Evolutionary conservation across 2,113 vertebrate species (phyloP).

Genomic region (Eudyptes chrysolophus): DNA sequence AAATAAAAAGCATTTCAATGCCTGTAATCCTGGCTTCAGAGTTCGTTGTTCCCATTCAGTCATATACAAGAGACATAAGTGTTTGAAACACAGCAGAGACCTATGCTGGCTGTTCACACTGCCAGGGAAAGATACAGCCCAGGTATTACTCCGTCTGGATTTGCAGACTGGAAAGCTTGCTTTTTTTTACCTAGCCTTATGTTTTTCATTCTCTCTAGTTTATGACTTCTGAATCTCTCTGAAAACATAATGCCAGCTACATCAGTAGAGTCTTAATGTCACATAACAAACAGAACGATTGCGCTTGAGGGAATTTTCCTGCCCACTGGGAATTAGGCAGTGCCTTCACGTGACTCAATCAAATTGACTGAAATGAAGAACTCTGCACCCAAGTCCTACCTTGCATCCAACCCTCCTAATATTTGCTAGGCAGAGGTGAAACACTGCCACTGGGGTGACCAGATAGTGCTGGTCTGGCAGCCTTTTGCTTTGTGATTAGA

Average conservation of each 20-base stretch:
- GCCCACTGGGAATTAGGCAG: background rate
- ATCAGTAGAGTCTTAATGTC: background rate
- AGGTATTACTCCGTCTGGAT: background rate
- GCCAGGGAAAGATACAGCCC: background rate
- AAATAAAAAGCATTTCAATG: background rate
- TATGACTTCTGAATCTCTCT: background rate
- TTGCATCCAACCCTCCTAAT: fast-evolving
- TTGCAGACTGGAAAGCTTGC: background rate
- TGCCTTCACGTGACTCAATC: background rate
- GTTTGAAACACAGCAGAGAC: background rate
- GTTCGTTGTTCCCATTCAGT: background rate
- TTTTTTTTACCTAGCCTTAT: background rate
- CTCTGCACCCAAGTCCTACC: background rate
- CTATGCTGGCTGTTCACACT: background rate
- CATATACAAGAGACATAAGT: background rate
- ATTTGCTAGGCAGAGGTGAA: background rate
- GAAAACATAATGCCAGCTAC: background rate
- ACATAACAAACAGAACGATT: background rate
- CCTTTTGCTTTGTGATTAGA: background rate
- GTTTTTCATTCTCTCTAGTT: background rate
- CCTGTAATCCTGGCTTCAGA: background rate
- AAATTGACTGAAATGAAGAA: background rate
- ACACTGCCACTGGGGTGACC: background rate
- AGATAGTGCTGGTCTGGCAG: fast-evolving
- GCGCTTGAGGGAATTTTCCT: background rate